Conservation (phyloP, 1,140 invertebrate species). For the Trissolcus basalis region DNA sequence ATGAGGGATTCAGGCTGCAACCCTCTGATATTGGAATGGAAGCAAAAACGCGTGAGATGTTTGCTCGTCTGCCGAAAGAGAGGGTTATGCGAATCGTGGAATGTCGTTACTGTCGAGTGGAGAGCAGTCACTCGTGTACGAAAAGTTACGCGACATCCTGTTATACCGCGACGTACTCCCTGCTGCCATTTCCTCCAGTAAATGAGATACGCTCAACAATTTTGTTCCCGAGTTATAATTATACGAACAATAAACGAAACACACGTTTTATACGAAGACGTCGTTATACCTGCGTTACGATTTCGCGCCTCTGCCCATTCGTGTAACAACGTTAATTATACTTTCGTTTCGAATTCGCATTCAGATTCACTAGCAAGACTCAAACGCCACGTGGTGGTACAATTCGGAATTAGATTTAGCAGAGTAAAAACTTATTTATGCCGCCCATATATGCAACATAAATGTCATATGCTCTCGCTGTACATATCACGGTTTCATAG, state of each 20-base stretch:
- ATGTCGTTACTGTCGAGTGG: conserved; percentile 58
- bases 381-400: too few species aligned
- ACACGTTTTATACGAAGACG: conserved; percentile 18
- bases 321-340: too few species aligned
- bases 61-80: conserved; percentile 58
- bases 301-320: background rate
- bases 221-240: conserved; percentile 50
- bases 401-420: too few species aligned
- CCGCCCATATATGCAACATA: too few species aligned
- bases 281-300: conserved; percentile 16
- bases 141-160: conserved; percentile 56
- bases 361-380: too few species aligned
- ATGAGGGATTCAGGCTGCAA: conserved; percentile 32
- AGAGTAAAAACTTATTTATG: too few species aligned
- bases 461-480: too few species aligned
- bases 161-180: conserved; percentile 32
- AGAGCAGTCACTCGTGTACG: conserved; percentile 57
- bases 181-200: conserved; percentile 27
- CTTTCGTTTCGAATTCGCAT: too few species aligned
- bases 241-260: conserved; percentile 37
- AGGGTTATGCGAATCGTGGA: conserved; percentile 58
- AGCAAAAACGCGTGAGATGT: conserved; percentile 55
- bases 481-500: too few species aligned
- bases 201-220: conserved; percentile 49
- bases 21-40: conserved; percentile 40